phyloP scores from a whole-genome alignment of 2,888 invertebrate genomes.

The Smittia aterrima region DNA sequence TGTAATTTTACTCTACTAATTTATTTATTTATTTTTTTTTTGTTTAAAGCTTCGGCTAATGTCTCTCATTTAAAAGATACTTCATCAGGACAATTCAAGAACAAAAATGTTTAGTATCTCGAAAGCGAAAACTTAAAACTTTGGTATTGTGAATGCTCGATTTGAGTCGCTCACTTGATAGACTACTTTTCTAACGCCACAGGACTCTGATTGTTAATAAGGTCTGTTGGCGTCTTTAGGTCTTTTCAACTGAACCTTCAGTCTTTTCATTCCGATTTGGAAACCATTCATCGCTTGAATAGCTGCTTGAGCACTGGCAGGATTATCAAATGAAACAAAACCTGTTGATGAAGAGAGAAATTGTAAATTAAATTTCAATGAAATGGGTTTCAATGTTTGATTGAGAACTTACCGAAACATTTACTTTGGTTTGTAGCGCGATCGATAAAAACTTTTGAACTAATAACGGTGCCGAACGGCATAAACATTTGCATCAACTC shows the following conservation, averaged over 20 bases:
- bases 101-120: neutral
- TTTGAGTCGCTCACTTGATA: constrained; percentile 37
- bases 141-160: constrained; percentile 33
- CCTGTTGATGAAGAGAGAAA: constrained; percentile 60
- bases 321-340: constrained; percentile 99
- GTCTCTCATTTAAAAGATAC: neutral
- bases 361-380: neutral
- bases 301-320: constrained; percentile 94
- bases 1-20: constrained; percentile 7
- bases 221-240: constrained; percentile 98
- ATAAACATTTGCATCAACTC: constrained; percentile 99
- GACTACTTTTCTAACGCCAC: constrained; percentile 40
- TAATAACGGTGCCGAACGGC: constrained; percentile 99
- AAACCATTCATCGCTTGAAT: constrained; percentile 99
- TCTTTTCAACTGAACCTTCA: constrained; percentile 98
- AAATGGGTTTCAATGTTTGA: neutral
- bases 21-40: constrained; percentile 21
- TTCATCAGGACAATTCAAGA: neutral
- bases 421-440: constrained; percentile 99
- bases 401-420: constrained; percentile 86
- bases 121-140: constrained; percentile 36
- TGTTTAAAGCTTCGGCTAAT: constrained; percentile 40
- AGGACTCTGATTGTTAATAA: constrained; percentile 70
- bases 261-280: constrained; percentile 99
- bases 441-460: constrained; percentile 99